Evolutionary conservation across 2,888 invertebrate genomes (phyloP).

Genomic region (Macrosiphum euphorbiae): DNA sequence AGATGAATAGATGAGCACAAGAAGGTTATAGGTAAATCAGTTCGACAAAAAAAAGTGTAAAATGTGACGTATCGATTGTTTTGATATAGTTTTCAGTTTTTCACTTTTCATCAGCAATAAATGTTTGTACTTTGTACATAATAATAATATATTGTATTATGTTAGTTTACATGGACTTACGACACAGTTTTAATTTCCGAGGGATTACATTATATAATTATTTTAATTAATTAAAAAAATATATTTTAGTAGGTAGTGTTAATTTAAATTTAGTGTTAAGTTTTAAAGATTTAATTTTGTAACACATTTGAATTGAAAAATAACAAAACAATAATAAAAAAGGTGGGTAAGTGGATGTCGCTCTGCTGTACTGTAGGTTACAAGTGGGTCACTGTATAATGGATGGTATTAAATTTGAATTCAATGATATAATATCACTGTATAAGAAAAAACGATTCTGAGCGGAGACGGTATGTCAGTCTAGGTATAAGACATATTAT

Average conservation of each 20-base stretch:
- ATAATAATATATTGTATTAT: not conserved
- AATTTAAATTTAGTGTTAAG: not conserved
- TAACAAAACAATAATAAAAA: not conserved
- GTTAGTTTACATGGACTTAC: not conserved
- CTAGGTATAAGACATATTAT: too few relatives aligned
- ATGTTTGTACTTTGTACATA: not conserved
- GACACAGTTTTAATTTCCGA: not conserved
- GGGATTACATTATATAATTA: not conserved
- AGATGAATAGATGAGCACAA: not conserved
- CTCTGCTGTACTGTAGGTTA: too few relatives aligned
- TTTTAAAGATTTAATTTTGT: too few relatives aligned
- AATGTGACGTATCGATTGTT: not conserved
- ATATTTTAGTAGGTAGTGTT: too few relatives aligned
- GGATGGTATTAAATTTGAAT: too few relatives aligned
- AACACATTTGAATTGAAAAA: not conserved
- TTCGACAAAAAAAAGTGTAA: not conserved
- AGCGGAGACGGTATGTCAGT: too few relatives aligned
- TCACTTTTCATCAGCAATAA: not conserved
- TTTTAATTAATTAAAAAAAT: not conserved
- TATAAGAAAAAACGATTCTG: too few relatives aligned
- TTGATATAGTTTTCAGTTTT: not conserved
- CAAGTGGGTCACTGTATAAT: too few relatives aligned
- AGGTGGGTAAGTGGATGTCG: too few relatives aligned
- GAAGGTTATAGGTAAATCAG: not conserved
- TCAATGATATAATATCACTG: too few relatives aligned